A percentile compares a stretch with the other conserved stretches of the same genome.
Evolutionary conservation across 1,140 invertebrate genomes (phyloP).

Genomic region (Panagrolaimus sp.): DNA sequence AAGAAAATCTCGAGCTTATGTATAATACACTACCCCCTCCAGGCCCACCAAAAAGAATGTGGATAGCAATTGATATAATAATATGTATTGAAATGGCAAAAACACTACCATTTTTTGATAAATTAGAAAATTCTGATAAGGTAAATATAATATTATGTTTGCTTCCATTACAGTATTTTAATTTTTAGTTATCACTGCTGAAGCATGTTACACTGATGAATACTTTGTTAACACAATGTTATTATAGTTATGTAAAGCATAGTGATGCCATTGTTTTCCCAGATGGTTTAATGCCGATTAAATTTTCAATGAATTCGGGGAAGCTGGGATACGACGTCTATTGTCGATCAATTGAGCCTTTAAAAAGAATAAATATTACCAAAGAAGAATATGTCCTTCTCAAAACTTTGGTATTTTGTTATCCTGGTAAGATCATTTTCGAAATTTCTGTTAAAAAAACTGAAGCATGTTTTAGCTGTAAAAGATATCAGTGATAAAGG

Average conservation of each 20-base stretch:
- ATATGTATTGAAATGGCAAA: background rate
- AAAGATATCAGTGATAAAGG: slow-evolving; percentile 1
- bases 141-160: background rate
- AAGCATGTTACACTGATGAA: background rate
- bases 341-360: background rate
- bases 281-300: background rate
- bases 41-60: background rate
- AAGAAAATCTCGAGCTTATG: background rate
- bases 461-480: background rate
- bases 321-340: background rate
- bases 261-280: slow-evolving; percentile 1
- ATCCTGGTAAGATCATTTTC: background rate
- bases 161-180: too few relatives aligned
- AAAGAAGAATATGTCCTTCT: slow-evolving; percentile 6
- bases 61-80: background rate
- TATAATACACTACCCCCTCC: background rate
- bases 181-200: background rate
- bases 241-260: background rate
- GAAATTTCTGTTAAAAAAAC: too few relatives aligned
- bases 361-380: background rate
- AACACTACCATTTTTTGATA: background rate
- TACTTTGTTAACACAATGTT: background rate
- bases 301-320: background rate
- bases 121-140: background rate
- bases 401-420: background rate